A percentile compares a stretch with the other conserved stretches of the same genome.
Conservation (phyloP, 2,797 vertebrate species). For the Phylloscopus collybita region DNA sequence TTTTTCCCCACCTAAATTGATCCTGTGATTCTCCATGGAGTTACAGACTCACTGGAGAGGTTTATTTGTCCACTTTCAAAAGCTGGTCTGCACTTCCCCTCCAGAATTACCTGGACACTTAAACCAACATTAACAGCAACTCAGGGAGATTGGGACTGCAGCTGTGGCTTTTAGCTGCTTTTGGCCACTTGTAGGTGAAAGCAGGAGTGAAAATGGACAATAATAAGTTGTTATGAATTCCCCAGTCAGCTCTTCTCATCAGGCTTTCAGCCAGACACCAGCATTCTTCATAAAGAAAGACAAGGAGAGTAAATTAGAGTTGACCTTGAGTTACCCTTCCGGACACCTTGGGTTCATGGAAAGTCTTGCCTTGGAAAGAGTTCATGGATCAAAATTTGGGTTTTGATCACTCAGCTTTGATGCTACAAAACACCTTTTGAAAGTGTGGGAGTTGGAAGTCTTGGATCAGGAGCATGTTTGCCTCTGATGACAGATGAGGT, state of each 20-base stretch:
- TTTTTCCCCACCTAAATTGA: background rate
- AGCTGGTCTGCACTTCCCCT: rapidly evolving
- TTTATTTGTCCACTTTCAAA: background rate
- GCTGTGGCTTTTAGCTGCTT: background rate
- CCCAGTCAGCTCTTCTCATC: background rate
- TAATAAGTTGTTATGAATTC: background rate
- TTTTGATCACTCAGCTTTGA: background rate
- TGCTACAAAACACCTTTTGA: background rate
- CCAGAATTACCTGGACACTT: background rate
- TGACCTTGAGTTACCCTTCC: background rate
- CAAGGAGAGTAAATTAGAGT: background rate
- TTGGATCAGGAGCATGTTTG: background rate
- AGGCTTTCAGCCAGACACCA: background rate
- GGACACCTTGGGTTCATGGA: background rate
- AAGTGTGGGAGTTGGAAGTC: conserved; percentile 12
- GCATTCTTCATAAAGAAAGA: background rate
- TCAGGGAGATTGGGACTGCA: background rate
- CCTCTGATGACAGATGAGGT: conserved; percentile 33
- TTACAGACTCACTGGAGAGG: background rate
- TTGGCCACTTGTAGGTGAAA: background rate
- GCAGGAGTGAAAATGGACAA: background rate
- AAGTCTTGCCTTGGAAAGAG: background rate
- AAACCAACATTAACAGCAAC: background rate
- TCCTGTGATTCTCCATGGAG: background rate
- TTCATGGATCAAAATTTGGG: background rate